Conservation (phyloP, 2,113 vertebrate species). For the Promerops cafer region DNA sequence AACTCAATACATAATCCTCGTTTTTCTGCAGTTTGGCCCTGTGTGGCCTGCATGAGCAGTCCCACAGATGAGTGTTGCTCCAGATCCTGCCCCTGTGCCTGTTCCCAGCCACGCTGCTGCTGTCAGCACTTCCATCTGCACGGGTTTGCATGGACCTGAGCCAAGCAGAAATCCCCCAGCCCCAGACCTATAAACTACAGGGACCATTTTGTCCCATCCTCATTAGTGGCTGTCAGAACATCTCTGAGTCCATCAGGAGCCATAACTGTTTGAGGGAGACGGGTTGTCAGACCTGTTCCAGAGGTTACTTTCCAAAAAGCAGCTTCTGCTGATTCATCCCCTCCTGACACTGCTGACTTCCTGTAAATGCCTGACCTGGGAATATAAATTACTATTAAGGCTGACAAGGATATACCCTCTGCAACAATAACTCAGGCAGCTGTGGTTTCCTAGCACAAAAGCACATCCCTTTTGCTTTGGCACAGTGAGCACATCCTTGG, state of each 20-base stretch:
- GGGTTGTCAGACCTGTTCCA: neutral
- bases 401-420: conserved; percentile 50
- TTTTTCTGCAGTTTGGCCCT: neutral
- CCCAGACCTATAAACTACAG: neutral
- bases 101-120: accelerated
- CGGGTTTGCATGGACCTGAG: accelerated
- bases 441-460: neutral
- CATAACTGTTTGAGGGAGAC: neutral
- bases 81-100: neutral
- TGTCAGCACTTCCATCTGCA: neutral
- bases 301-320: neutral
- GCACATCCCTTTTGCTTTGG: conserved; percentile 12
- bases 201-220: neutral
- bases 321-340: conserved; percentile 53
- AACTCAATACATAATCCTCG: neutral
- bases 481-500: neutral
- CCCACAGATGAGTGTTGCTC: neutral
- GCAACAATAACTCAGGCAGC: neutral
- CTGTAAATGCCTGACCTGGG: conserved; percentile 7
- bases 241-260: neutral
- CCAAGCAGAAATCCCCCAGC: neutral
- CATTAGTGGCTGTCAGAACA: neutral
- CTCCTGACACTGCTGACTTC: conserved; percentile 11
- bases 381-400: conserved; percentile 22
- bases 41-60: neutral